phyloP scores from a whole-genome alignment of 2,113 vertebrate genomes.

The Hirundichthys speculiger region DNA sequence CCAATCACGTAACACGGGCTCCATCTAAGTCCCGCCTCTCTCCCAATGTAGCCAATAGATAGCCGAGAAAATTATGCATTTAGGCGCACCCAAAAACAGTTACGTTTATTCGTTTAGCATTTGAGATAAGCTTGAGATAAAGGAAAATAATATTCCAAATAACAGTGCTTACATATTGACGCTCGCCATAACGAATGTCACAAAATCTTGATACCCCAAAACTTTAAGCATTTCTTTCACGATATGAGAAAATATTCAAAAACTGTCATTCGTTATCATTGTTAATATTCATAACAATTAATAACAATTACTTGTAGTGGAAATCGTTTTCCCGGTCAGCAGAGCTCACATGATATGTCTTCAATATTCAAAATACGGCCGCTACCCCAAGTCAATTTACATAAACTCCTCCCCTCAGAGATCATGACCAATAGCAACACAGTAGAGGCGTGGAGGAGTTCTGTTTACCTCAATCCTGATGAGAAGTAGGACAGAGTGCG shows the following conservation, averaged over 20 bases:
- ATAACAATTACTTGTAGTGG: not conserved
- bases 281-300: too few species aligned
- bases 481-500: conserved; percentile 69
- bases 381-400: not conserved
- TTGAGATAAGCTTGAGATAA: too few species aligned
- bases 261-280: too few species aligned
- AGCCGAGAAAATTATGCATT: not conserved
- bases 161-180: too few species aligned
- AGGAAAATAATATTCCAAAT: too few species aligned
- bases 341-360: not conserved
- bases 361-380: too few species aligned
- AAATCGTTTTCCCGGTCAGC: not conserved
- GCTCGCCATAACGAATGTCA: too few species aligned
- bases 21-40: conserved; percentile 25
- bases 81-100: not conserved
- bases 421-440: conserved; percentile 56
- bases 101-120: too few species aligned
- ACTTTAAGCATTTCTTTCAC: not conserved
- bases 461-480: conserved; percentile 65
- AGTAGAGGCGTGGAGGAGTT: conserved; percentile 49
- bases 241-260: too few species aligned
- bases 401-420: conserved; percentile 39
- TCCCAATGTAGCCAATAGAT: conserved; percentile 31
- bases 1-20: conserved; percentile 18
- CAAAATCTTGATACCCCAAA: too few species aligned